These are phyloP conservation scores for Synanthedon vespiformis DNA, from an alignment of 2,888 invertebrate species.

Conservation along the genomic window DNA sequence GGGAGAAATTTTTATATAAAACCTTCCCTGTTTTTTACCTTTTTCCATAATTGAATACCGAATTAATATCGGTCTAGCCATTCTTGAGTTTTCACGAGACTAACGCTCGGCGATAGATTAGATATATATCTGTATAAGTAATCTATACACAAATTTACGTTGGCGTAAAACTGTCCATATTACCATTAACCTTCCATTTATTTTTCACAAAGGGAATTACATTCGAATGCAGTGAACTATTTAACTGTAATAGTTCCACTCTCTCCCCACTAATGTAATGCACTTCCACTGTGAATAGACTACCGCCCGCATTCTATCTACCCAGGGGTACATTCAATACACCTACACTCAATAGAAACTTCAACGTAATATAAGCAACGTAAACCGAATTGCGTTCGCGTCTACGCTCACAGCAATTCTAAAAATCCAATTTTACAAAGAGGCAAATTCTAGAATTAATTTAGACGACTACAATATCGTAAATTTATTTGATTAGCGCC, in stretches of 20 bases:
- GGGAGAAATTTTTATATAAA: no score
- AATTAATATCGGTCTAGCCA: no score
- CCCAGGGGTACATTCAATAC: neutral
- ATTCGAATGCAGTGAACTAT: constrained; percentile 1
- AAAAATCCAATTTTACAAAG: constrained; percentile 6
- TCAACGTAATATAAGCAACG: neutral
- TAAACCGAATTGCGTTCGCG: neutral
- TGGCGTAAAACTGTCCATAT: no score
- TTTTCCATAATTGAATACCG: no score
- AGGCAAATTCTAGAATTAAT: neutral
- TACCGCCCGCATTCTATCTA: neutral
- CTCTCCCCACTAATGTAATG: constrained; percentile 1
- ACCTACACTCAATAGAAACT: neutral
- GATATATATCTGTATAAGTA: no score
- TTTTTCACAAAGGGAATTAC: neutral
- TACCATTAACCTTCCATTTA: no score
- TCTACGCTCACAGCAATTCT: neutral
- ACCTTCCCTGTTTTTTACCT: no score
- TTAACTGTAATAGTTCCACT: constrained; percentile 2
- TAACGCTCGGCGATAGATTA: no score
- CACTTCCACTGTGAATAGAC: neutral
- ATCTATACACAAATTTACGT: no score
- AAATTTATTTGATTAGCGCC: constrained; percentile 26
- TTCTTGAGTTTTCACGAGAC: no score
- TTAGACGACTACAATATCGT: constrained; percentile 6